Evolutionary conservation across 1,140 invertebrate species (phyloP).

Genomic region (Drosophila tropicalis): DNA sequence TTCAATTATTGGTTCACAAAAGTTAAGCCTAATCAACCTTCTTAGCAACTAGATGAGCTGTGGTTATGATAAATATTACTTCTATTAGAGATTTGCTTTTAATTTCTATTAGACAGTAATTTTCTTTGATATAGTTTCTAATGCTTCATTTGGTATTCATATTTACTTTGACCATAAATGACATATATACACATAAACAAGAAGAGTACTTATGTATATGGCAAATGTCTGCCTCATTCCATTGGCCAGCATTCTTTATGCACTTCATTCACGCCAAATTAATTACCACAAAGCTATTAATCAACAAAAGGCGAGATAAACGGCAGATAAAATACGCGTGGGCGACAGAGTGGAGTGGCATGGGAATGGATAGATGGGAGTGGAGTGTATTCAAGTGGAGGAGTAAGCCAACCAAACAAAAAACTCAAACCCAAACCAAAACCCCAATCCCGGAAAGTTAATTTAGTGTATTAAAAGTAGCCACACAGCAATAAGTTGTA

Average conservation of each 20-base stretch:
- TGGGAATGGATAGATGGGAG: not conserved
- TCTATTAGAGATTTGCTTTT: too few relatives aligned
- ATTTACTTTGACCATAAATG: conserved; percentile 1
- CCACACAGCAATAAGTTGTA: conserved; percentile 72
- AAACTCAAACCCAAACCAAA: not conserved
- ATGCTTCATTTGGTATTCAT: not conserved
- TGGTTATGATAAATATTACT: too few relatives aligned
- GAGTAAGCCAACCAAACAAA: too few relatives aligned
- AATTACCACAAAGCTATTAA: conserved; percentile 75
- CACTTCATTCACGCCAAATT: conserved; percentile 70
- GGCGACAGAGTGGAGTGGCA: conserved; percentile 20
- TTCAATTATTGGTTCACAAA: too few relatives aligned
- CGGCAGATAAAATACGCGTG: conserved; percentile 58
- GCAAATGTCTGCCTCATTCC: conserved; percentile 11
- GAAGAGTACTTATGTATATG: not conserved
- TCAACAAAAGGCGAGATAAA: conserved; percentile 69
- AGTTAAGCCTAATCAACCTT: too few relatives aligned
- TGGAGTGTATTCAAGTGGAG: conserved; percentile 10
- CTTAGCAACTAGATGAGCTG: too few relatives aligned
- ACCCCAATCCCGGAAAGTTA: conserved; percentile 52
- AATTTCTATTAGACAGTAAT: too few relatives aligned
- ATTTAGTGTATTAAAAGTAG: conserved; percentile 79
- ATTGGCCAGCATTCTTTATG: conserved; percentile 33
- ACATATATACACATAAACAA: not conserved
- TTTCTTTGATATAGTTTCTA: not conserved